Evolutionary conservation across 2,888 invertebrate species (phyloP).

Genomic region (Phortica okadai): DNA sequence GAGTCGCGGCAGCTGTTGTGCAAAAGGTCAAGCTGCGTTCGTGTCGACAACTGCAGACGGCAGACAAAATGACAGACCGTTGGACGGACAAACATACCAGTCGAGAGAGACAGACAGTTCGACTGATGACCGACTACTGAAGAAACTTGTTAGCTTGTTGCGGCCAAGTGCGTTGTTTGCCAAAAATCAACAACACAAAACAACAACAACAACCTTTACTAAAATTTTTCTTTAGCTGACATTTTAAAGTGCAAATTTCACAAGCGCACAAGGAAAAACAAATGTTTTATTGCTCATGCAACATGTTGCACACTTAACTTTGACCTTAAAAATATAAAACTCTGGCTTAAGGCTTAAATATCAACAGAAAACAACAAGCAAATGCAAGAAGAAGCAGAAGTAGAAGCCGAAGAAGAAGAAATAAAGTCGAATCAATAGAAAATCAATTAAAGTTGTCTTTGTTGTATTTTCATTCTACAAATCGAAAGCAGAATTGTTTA

Average conservation of each 20-base stretch:
- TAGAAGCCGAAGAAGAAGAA: too few relatives aligned
- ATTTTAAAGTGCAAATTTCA: constrained; percentile 41
- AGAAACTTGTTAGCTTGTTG: constrained; percentile 45
- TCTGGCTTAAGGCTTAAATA: not conserved
- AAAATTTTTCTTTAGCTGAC: not conserved
- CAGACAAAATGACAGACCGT: not conserved
- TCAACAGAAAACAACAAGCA: not conserved
- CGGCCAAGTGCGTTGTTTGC: constrained; percentile 64
- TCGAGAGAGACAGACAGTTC: constrained; percentile 36
- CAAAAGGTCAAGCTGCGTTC: constrained; percentile 63
- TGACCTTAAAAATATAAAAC: constrained; percentile 60
- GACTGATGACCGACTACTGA: constrained; percentile 60
- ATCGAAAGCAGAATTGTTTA: not conserved
- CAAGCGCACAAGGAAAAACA: constrained; percentile 54
- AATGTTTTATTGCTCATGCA: constrained; percentile 59
- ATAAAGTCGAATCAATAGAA: too few relatives aligned
- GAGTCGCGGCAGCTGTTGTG: constrained; percentile 51
- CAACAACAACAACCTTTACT: not conserved
- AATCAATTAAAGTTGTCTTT: not conserved
- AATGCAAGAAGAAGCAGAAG: not conserved
- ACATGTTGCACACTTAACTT: constrained; percentile 62
- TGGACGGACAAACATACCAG: not conserved
- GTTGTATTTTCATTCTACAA: not conserved
- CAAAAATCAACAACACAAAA: constrained; percentile 17
- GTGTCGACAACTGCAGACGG: not conserved